Percentiles rank a stretch among this genome's conserved stretches.
Evolutionary conservation across 1,140 invertebrate species (phyloP).

Genomic region (Cryptotermes secundus): DNA sequence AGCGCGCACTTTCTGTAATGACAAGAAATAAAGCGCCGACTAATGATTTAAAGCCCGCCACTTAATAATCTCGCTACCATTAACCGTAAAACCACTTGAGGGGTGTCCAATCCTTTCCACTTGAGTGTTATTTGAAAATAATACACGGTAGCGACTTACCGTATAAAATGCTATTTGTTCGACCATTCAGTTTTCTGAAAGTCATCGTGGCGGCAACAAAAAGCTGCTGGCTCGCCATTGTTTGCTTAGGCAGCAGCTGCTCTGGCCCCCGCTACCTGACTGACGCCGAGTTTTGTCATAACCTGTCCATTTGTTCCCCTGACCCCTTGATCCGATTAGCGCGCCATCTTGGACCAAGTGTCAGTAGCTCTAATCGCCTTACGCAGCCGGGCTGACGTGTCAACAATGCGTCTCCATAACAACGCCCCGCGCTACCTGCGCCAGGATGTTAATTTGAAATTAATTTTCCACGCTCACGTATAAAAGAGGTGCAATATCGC

Average conservation of each 20-base stretch:
- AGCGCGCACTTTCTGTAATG: conserved; percentile 2
- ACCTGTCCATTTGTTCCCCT: not conserved
- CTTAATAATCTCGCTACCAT: conserved; percentile 3
- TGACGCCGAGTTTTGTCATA: not conserved
- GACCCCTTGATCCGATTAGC: conserved; percentile 3
- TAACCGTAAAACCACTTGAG: conserved; percentile 16
- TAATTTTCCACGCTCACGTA: not conserved
- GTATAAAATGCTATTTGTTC: conserved; percentile 2
- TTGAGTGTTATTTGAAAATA: not conserved
- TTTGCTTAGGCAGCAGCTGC: not conserved
- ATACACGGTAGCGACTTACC: not conserved
- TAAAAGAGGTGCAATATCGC: conserved; percentile 4
- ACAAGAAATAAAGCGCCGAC: not conserved
- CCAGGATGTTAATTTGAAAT: not conserved
- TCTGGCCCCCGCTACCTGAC: not conserved
- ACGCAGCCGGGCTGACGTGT: not conserved
- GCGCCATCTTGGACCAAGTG: not conserved
- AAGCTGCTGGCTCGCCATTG: not conserved
- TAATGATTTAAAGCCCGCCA: conserved; percentile 12
- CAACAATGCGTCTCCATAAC: not conserved
- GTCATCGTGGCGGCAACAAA: not conserved
- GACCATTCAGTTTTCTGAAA: not conserved
- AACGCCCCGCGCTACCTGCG: not conserved
- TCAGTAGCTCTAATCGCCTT: not conserved
- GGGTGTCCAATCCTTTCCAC: not conserved